Base-by-base conservation (phyloP, 2,888 invertebrate species). In the Caenorhabditis plicata region DNA sequence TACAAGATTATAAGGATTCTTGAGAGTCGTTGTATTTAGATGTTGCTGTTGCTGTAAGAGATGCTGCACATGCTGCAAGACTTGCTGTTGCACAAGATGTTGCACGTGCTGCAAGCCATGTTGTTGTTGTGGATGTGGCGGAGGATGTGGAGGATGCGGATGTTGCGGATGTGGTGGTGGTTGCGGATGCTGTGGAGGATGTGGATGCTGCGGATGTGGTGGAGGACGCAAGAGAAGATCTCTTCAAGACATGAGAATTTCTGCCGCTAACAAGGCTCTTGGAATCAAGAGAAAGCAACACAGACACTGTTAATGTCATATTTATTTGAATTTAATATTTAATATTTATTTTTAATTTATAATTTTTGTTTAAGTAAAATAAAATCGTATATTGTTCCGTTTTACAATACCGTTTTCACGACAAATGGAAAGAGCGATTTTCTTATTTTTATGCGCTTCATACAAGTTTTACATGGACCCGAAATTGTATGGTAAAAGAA, bases 51-150 rank as follows among this genome's bases (percentile, higher is more conserved):
- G 62, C 36, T 62, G 62, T 23, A 52, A 51, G 20, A 51, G 56
- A 15, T 63, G 63, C 25, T 63, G 63, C 45, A 63, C 63, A 20
- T 63, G 63, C 23, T 63, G 63, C 44, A 53, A 50, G 42, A 63
- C 63, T 15, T 56, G 62, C 36, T 62, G 62, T 22, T 62, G 62
- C 29, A 62, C 62, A 22, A 47, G 60, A 27, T 62, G 62, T 25
- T 56, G 62, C 22, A 54, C 57, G 22, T 54, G 63, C 22, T 57
- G 63, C 22, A 41, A 54, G 29, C 50, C 54, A 39, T 54, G 63
- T 39, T 46, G 57, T 20, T 46, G 53, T 26, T 38, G 41, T 19
- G 36, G 38, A 23, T 47, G 32, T 23, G 35, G 29, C 11, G 13
- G 36, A 26, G 29, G 27, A 44, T 39, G n/a, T 19, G 27, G 42